Base-by-base conservation (phyloP, 2,888 invertebrate genomes). In the Phyto melanocephala region DNA sequence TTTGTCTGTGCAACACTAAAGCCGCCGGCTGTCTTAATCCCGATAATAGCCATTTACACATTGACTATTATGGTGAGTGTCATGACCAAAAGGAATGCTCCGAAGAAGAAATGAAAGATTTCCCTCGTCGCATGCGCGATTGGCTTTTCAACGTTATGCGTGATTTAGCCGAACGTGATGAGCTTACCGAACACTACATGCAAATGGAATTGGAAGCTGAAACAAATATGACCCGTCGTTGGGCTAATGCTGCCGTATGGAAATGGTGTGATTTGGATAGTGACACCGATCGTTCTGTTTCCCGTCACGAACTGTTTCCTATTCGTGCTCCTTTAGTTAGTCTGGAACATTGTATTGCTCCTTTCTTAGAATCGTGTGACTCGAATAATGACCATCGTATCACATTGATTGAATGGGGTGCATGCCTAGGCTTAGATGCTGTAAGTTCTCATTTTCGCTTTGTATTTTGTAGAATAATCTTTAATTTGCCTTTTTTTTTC, bases 121-220 rank as follows among this genome's bases (percentile, higher is more conserved):
- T 99, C 92, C 98, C 98, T 67, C 94, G 96, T 63, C 95, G 99
- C 89, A 98, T 99, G 98, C 95, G 98, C 85, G 98, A 99, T 91
- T 99, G 99, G 99, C 94, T 99, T 68, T 98, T 97, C 93, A 97
- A 98, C 94, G 96, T 99, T 85, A 98, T 98, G 98, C 94, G 97
- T 86, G 97, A 98, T 92, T 92, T 98, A 92, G 98, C 98, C 76
- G 96, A 97, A 91, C 94, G 97, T 82, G 93, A 95, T 88, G 97
- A 97, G 91, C 93, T 97, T 42, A 94, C 95, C 15, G 93, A 95
- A 67, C 95, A 97, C 90, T 98, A 95, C 91, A 92, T 95, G 91
- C 93, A 94, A 91, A 95, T 97, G 95, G 95, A 98, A 92, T 93
- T 95, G 86, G 97, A 97, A 92, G 97, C 97, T 42, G 97, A 98